Conservation (phyloP, 1,140 invertebrate species). For the Orchestia grillus region DNA sequence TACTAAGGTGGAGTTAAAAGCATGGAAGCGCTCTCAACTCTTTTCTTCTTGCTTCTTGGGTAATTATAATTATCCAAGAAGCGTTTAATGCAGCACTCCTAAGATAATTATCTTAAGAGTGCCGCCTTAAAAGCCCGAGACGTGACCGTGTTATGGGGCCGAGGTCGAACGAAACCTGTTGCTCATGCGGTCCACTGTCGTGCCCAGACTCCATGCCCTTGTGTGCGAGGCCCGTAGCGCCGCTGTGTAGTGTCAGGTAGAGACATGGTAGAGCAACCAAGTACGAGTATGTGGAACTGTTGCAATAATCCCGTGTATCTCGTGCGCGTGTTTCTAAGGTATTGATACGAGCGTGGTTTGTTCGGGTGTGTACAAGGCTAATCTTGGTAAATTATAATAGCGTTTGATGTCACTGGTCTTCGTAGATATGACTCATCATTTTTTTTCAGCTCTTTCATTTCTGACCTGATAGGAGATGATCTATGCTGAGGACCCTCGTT, state of each 20-base stretch:
- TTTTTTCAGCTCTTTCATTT: neutral
- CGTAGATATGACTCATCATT: neutral
- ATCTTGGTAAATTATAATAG: neutral
- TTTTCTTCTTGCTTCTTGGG: neutral
- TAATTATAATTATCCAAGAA: too few species aligned
- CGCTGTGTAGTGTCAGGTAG: neutral
- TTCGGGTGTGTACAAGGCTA: neutral
- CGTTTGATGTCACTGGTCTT: neutral
- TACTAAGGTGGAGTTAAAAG: neutral
- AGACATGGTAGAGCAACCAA: neutral
- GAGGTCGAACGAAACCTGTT: neutral
- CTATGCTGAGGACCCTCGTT: neutral
- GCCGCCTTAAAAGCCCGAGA: neutral
- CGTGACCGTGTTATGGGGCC: neutral
- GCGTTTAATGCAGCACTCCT: too few species aligned
- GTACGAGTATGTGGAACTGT: neutral
- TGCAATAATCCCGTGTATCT: neutral
- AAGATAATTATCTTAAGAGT: neutral
- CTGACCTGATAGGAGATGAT: neutral
- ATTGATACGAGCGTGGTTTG: neutral
- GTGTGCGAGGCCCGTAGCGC: too few species aligned
- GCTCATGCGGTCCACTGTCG: neutral
- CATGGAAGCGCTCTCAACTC: neutral
- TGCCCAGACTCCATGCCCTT: neutral
- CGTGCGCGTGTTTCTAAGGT: neutral